Evolutionary conservation across 2,888 invertebrate genomes (phyloP), one percentile per base, ranked within the genome.

Genomic region (Onchidella celtica): DNA sequence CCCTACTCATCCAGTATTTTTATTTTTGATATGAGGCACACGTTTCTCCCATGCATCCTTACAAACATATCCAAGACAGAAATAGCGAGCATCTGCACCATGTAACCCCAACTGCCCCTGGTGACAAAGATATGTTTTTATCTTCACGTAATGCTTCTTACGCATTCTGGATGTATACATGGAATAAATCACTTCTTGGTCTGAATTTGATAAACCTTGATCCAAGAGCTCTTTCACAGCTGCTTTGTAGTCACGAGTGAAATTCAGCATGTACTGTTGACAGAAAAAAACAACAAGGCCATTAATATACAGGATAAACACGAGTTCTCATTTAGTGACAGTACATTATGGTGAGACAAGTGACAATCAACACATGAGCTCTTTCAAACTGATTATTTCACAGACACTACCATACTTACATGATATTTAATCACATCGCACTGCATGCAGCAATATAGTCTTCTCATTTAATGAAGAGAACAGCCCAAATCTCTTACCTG

Each of bases 51-150:
- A 73, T 14, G 73, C 74, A 68, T 84, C 68, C 73, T 83, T 85
- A 57, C 85, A 85, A 61, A 86, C 83, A 74, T 84, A 86, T 24
- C 85, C 85, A n/a, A 86, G 75, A 68, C 86, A 86, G 65, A 83
- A 84, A 73, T 84, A 85, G 1, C 83, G 70, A 1, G 85, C 59
- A 38, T 84, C 84, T 61, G 79, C 57, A 0, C 86, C 86, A 32
- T 75, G 76, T 40, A 86, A 65, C 14, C 82, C 85, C n/a, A 86
- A 79, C 77, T 86, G 86, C 3, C 86, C 86, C 55, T 84, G 82
- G 69, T 83, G 82, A 81, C 86, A 86, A 55, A 83, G 59, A 55
- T 85, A 86, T 9, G 84, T 72, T 66, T 84, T 82, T 34, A 86
- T 65, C 79, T 80, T 83, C 32, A 86, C 61, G 55, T 84, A 79